Evolutionary conservation across 2,888 invertebrate genomes (phyloP).

Genomic region (Xestia c-nigrum): DNA sequence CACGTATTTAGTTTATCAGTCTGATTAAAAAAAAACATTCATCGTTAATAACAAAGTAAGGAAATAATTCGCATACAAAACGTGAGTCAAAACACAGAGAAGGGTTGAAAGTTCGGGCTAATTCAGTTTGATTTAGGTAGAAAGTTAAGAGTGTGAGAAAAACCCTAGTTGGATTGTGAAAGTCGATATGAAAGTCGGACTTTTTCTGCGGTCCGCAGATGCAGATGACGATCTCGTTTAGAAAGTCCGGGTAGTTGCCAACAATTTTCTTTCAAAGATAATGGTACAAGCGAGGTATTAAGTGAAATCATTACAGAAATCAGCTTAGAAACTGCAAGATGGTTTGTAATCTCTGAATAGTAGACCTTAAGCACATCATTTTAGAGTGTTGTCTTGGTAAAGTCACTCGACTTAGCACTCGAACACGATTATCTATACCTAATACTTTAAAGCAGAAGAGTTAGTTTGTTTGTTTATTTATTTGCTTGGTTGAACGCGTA

Average conservation of each 20-base stretch:
- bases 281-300: neutral
- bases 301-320: neutral
- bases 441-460: no score
- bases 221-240: constrained; percentile 25
- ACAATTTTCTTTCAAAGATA: constrained; percentile 22
- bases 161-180: constrained; percentile 33
- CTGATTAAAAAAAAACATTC: no score
- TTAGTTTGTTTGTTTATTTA: no score
- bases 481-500: no score
- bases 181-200: constrained; percentile 33
- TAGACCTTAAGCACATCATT: no score
- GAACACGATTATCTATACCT: no score
- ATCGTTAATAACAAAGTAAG: neutral
- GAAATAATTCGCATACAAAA: neutral
- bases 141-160: constrained; percentile 24
- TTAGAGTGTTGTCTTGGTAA: no score
- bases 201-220: constrained; percentile 36
- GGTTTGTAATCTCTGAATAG: neutral
- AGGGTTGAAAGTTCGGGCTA: constrained; percentile 14
- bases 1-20: no score
- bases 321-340: neutral
- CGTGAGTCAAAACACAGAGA: constrained; percentile 14
- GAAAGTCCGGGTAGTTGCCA: constrained; percentile 25
- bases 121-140: constrained; percentile 44
- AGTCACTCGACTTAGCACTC: no score